Conservation (phyloP, 2,888 invertebrate genomes). For the Hyposoter didymator region DNA sequence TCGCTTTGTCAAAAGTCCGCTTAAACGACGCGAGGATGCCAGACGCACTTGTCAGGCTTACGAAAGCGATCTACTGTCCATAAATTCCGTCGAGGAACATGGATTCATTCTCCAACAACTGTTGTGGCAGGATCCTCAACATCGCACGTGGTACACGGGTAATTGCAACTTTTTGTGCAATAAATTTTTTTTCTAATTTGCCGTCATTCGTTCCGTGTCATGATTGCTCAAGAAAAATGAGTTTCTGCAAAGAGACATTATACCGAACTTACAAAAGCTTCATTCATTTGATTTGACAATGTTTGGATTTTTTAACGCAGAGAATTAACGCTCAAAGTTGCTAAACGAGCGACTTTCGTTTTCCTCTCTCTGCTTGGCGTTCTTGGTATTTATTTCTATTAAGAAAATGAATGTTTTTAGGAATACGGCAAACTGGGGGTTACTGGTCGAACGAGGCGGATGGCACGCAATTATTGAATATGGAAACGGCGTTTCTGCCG, state of each 20-base stretch:
- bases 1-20: constrained; percentile 95
- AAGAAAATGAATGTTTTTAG: constrained; percentile 86
- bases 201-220: neutral
- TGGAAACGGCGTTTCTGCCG: constrained; percentile 93
- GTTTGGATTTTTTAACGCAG: too few species aligned
- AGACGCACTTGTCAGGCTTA: constrained; percentile 93
- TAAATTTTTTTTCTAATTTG: neutral
- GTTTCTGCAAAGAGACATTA: neutral
- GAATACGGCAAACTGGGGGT: constrained; percentile 90
- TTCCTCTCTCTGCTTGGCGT: too few species aligned
- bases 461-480: constrained; percentile 90
- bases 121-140: constrained; percentile 93
- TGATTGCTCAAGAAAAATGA: neutral
- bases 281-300: too few species aligned
- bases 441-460: constrained; percentile 94
- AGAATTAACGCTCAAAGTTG: too few species aligned
- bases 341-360: too few species aligned
- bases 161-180: neutral
- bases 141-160: constrained; percentile 93
- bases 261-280: neutral
- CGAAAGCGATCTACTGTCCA: constrained; percentile 91
- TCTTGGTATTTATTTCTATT: too few species aligned
- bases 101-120: constrained; percentile 93
- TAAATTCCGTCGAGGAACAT: constrained; percentile 94
- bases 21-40: constrained; percentile 92